Percentiles rank a stretch among this genome's conserved stretches.
Evolutionary conservation across 35 echinoderm and acorn worm species (phyloP).

Genomic region (Lytechinus pictus): DNA sequence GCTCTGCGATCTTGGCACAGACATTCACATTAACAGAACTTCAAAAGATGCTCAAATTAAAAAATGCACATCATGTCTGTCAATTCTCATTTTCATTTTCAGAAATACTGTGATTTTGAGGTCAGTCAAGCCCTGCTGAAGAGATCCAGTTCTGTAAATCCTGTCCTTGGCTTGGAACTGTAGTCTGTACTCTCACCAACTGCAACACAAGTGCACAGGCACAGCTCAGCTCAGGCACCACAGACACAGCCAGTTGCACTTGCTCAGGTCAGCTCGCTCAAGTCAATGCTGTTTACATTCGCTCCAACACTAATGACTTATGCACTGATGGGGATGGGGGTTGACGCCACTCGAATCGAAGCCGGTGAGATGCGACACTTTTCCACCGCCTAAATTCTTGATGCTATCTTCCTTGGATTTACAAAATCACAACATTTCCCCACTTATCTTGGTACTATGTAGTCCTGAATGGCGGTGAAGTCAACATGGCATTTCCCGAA

Average conservation of each 20-base stretch:
- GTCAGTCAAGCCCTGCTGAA: too few species aligned
- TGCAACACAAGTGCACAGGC: too few species aligned
- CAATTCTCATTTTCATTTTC: too few species aligned
- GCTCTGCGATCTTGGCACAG: too few species aligned
- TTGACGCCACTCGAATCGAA: not conserved
- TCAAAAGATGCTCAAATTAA: too few species aligned
- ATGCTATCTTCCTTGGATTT: not conserved
- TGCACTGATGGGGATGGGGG: not conserved
- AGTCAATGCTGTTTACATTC: not conserved
- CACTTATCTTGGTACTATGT: not conserved
- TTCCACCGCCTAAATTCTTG: not conserved
- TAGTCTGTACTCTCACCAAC: too few species aligned
- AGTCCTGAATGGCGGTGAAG: constrained; percentile 32
- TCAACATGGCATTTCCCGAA: constrained; percentile 23
- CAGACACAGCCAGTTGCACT: not conserved
- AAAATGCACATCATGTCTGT: too few species aligned
- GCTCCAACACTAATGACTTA: not conserved
- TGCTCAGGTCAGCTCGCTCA: not conserved
- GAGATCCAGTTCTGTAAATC: too few species aligned
- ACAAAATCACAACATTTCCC: not conserved
- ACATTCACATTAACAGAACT: too few species aligned
- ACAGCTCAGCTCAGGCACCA: too few species aligned
- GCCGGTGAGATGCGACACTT: not conserved
- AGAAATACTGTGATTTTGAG: too few species aligned
- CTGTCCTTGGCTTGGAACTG: too few species aligned